phyloP scores from a whole-genome alignment of 1,140 invertebrate species.

The Drosophila lini region DNA sequence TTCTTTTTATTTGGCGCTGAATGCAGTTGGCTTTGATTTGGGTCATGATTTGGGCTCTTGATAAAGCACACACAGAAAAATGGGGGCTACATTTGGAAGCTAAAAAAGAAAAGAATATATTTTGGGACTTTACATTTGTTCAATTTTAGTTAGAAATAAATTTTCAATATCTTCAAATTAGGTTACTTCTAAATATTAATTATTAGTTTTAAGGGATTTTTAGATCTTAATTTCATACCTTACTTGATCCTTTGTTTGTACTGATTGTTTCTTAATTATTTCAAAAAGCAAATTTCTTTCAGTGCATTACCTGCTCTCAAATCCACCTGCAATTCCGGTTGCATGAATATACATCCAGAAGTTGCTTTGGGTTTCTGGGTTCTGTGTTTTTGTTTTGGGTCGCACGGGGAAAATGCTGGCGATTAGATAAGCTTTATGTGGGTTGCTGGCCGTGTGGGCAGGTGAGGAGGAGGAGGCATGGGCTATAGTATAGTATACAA shows the following conservation, averaged over 20 bases:
- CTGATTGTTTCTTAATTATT: no score
- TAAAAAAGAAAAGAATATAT: not conserved
- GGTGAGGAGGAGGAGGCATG: no score
- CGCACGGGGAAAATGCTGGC: constrained; percentile 39
- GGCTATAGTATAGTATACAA: not conserved
- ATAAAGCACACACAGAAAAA: constrained; percentile 46
- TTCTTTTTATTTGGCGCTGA: constrained; percentile 50
- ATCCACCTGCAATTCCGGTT: constrained; percentile 33
- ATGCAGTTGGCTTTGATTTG: constrained; percentile 64
- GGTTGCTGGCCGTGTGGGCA: constrained; percentile 1
- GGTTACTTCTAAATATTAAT: no score
- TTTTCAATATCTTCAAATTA: no score
- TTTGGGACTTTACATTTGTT: not conserved
- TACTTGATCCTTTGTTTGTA: no score
- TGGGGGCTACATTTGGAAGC: no score
- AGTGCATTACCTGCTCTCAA: not conserved
- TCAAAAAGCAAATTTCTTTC: not conserved
- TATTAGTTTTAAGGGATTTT: no score
- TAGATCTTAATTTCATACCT: no score
- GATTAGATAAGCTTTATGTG: constrained; percentile 70
- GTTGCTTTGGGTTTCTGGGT: constrained; percentile 21
- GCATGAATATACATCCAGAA: constrained; percentile 36
- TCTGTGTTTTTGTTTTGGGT: constrained; percentile 54
- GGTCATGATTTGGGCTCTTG: constrained; percentile 55
- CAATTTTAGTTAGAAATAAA: no score